A percentile compares a stretch with the other conserved stretches of the same genome.
Conservation (phyloP, 2,888 invertebrate species). For the Spicauda simplicius region DNA sequence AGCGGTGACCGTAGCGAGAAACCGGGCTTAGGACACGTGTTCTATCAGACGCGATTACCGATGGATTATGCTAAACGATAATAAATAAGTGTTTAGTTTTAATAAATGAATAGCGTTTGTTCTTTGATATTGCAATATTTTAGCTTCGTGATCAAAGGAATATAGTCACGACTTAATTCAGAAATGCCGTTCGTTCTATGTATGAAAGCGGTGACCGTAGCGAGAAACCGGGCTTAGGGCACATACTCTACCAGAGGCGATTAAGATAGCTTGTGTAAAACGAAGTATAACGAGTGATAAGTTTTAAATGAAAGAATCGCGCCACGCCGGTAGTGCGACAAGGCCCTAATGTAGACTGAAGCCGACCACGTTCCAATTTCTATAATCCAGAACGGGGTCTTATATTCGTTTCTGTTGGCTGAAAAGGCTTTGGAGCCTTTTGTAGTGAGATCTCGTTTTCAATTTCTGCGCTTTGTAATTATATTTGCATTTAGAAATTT, state of each 20-base stretch:
- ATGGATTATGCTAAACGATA: too few species aligned
- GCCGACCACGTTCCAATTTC: slow-evolving; percentile 24
- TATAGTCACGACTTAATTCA: slow-evolving; percentile 11
- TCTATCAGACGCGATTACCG: background rate
- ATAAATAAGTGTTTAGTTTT: too few species aligned
- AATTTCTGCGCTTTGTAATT: slow-evolving; percentile 12
- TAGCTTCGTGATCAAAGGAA: slow-evolving; percentile 8
- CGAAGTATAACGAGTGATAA: too few species aligned
- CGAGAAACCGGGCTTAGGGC: background rate
- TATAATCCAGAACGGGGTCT: slow-evolving; percentile 17
- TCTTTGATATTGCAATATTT: too few species aligned
- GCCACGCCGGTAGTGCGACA: background rate
- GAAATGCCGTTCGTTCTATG: background rate
- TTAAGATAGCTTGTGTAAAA: too few species aligned
- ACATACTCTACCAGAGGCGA: background rate
- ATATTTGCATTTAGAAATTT: background rate
- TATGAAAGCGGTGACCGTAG: slow-evolving; percentile 4
- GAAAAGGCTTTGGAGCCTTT: slow-evolving; percentile 17
- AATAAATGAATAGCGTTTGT: too few species aligned
- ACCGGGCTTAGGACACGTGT: background rate
- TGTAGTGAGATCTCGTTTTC: background rate
- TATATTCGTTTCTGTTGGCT: slow-evolving; percentile 20
- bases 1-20: background rate
- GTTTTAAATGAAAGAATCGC: too few species aligned
- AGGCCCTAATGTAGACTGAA: slow-evolving; percentile 1